Base-by-base conservation (phyloP, 2,797 vertebrate species). In the Tympanoctomys barrerae region DNA sequence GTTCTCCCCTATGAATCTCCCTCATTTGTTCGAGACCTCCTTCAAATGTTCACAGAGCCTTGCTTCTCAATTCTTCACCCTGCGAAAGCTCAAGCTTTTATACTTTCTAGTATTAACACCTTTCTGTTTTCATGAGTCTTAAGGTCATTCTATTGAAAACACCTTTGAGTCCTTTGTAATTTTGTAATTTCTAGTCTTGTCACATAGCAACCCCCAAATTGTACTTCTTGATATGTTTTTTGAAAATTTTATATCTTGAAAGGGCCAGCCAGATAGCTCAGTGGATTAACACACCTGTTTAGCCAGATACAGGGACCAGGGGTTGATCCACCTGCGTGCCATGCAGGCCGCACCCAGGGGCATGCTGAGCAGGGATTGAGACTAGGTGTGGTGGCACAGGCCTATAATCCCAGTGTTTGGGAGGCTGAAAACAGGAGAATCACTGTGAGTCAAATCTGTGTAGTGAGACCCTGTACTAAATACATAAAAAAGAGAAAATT, bases 91-190 rank as follows among this genome's bases (percentile, higher is more conserved):
- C 36, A 54, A 0, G 24, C 39, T 42, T 90, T 82, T 86, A 18
- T 42, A 59, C 11, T 33, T 5, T 54, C n/a, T 36, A 21, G 39
- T 42, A 52, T 16, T 70, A 36, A 78, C 73, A 39, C 16, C 33
- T 42, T 70, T 36, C 54, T 94, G 78, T 78, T 57, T 39, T 80
- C 26, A 1, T 85, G 13, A 42, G 5, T 14, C 5, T 46, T 79
- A 33, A 80, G 84, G 79, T 77, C 36, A 39, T 68, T 86, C 70
- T 85, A 93, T 80, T 39, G 22, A 90, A 84, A 90, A 91, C 62
- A 64, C 13, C 1, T 84, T 33, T 87, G 33, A 70, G 21, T 68
- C 13, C 13, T 46, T 5, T 31, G 21, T 33, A 89, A 66, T n/a
- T 70, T 83, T 90, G 31, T 7, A 42, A 22, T 21, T 84, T 46